phyloP scores from a whole-genome alignment of 2,113 vertebrate species.

The Microcebus griseorufus region DNA sequence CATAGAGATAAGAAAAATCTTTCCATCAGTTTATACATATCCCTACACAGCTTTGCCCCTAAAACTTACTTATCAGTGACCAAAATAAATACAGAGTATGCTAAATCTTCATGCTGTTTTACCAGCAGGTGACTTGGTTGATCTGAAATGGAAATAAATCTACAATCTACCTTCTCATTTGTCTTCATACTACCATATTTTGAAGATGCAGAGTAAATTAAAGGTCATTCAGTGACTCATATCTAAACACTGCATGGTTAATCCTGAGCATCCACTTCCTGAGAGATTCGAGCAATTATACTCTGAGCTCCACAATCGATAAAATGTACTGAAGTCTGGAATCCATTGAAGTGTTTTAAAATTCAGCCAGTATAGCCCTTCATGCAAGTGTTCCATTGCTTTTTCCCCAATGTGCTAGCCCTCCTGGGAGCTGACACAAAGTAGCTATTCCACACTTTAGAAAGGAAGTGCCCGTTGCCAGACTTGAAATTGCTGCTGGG shows the following conservation, averaged over 20 bases:
- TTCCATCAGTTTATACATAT: neutral
- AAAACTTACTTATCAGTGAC: neutral
- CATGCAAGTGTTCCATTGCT: neutral
- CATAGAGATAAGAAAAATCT: neutral
- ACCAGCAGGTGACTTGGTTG: neutral
- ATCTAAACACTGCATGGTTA: neutral
- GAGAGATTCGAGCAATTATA: neutral
- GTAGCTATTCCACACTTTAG: neutral
- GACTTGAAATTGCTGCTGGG: constrained; percentile 65
- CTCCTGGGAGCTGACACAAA: constrained; percentile 50
- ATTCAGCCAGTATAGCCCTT: neutral
- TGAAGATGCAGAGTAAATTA: constrained; percentile 20
- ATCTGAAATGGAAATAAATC: constrained; percentile 37
- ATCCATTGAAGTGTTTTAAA: constrained; percentile 47
- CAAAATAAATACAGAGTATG: neutral
- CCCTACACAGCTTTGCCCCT: neutral
- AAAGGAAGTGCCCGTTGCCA: constrained; percentile 39
- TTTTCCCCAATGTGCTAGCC: neutral
- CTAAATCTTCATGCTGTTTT: neutral
- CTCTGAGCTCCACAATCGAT: neutral
- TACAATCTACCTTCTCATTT: neutral
- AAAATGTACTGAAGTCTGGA: neutral
- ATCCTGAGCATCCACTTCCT: constrained; percentile 17
- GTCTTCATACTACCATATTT: constrained; percentile 1
- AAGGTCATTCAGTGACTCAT: neutral